Conservation (phyloP, 2,888 invertebrate species). For the Rotaria sp. region DNA sequence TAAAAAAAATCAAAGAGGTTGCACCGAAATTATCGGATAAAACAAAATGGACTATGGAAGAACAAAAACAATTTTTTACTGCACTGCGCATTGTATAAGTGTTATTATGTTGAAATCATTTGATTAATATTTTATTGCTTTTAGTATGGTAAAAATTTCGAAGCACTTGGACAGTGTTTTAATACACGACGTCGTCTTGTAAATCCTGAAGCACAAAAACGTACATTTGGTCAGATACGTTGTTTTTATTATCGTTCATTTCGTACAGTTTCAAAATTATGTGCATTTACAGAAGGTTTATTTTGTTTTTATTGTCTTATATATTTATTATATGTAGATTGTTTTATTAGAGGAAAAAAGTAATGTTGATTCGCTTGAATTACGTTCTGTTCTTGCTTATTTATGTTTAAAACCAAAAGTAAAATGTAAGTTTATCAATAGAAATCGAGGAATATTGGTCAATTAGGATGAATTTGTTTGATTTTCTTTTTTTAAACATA, state of each 20-base stretch:
- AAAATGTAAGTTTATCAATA: neutral
- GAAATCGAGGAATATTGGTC: too few species aligned
- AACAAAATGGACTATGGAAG: conserved; percentile 28
- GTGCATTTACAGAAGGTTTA: conserved; percentile 12
- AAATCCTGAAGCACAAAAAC: conserved; percentile 28
- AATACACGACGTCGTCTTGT: conserved; percentile 21
- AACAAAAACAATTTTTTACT: conserved; percentile 13
- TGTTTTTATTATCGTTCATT: conserved; percentile 30
- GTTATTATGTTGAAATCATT: neutral
- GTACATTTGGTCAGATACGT: conserved; percentile 22
- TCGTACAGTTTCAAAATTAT: conserved; percentile 8
- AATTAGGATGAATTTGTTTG: too few species aligned
- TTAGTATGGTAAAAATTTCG: conserved; percentile 13
- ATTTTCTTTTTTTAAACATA: neutral
- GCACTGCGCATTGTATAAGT: neutral
- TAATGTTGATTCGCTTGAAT: conserved; percentile 5
- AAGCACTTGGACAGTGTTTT: conserved; percentile 16
- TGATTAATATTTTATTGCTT: neutral
- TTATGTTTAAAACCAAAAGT: conserved; percentile 31
- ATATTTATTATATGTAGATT: too few species aligned
- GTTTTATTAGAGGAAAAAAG: neutral
- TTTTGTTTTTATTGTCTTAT: neutral
- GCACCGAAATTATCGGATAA: neutral
- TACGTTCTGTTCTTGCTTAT: conserved; percentile 19
- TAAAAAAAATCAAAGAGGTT: conserved; percentile 17